These are phyloP conservation scores for Amphipoea oculea DNA, from an alignment of 2,888 invertebrate species.

Conservation along the genomic window DNA sequence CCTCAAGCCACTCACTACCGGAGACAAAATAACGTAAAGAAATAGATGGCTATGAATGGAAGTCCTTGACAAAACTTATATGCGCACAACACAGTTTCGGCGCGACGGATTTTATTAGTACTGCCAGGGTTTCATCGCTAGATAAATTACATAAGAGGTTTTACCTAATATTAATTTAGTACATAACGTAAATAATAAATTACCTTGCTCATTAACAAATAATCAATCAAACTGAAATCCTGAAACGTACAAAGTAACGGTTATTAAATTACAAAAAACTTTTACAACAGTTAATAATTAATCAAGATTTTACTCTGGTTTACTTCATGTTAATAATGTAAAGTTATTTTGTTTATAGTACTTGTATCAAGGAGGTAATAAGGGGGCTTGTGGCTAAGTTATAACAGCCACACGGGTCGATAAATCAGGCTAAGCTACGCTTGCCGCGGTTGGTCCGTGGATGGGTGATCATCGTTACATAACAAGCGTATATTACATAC, in stretches of 20 bases:
- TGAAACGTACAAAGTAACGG: not conserved
- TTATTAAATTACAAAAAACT: constrained; percentile 20
- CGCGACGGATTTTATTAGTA: no score
- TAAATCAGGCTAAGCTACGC: not conserved
- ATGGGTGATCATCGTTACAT: no score
- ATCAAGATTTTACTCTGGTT: constrained; percentile 8
- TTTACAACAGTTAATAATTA: constrained; percentile 7
- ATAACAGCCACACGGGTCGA: not conserved
- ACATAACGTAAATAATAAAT: constrained; percentile 2
- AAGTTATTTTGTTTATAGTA: constrained; percentile 1
- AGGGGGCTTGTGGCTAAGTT: not conserved
- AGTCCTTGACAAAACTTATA: no score
- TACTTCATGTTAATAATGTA: constrained; percentile 7
- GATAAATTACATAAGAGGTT: not conserved
- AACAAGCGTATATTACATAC: no score
- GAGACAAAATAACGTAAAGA: not conserved
- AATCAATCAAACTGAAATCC: constrained; percentile 30
- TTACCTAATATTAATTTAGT: not conserved
- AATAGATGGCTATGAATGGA: no score
- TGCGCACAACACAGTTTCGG: no score
- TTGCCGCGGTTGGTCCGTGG: no score
- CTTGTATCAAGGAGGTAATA: not conserved
- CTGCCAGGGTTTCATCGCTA: not conserved
- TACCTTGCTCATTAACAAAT: constrained; percentile 12
- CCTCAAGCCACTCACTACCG: not conserved